phyloP scores from a whole-genome alignment of 2,797 vertebrate species.

The Mormyrus proboscirostris region DNA sequence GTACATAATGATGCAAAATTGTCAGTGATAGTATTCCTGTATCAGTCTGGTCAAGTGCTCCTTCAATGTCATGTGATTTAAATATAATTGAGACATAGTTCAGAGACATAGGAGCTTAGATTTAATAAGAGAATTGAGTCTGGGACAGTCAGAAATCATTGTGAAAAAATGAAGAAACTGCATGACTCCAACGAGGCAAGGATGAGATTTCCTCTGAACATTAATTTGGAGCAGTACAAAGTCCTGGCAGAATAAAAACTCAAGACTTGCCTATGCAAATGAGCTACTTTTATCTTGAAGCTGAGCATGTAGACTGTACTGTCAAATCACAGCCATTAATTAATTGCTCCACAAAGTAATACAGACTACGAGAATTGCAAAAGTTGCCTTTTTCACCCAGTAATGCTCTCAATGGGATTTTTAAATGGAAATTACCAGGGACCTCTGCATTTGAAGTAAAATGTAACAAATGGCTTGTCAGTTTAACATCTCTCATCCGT shows the following conservation, averaged over 20 bases:
- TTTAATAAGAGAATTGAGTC: neutral
- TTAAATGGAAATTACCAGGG: slow-evolving; percentile 5
- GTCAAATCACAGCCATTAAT: slow-evolving; percentile 19
- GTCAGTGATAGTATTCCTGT: neutral
- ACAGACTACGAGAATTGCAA: slow-evolving; percentile 4
- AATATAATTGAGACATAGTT: slow-evolving; percentile 3
- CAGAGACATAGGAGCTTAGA: neutral
- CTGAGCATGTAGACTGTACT: slow-evolving; percentile 1
- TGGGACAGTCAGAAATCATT: neutral
- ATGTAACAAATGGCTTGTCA: neutral
- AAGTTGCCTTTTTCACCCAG: slow-evolving; percentile 6
- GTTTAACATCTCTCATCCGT: neutral
- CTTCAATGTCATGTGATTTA: neutral
- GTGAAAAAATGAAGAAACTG: neutral
- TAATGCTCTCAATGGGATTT: neutral
- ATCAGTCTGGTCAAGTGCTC: slow-evolving; percentile 8
- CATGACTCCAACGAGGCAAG: neutral
- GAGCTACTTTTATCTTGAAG: slow-evolving; percentile 6
- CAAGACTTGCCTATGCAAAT: slow-evolving; percentile 3
- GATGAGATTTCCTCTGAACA: slow-evolving; percentile 17
- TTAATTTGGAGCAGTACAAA: slow-evolving; percentile 11
- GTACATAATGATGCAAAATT: neutral
- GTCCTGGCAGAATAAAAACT: slow-evolving; percentile 10
- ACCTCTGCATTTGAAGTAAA: slow-evolving; percentile 1
- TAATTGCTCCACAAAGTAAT: slow-evolving; percentile 14